These are phyloP conservation scores for Pentalonia nigronervosa DNA, from an alignment of 1,140 invertebrate genomes.

Conservation along the genomic window DNA sequence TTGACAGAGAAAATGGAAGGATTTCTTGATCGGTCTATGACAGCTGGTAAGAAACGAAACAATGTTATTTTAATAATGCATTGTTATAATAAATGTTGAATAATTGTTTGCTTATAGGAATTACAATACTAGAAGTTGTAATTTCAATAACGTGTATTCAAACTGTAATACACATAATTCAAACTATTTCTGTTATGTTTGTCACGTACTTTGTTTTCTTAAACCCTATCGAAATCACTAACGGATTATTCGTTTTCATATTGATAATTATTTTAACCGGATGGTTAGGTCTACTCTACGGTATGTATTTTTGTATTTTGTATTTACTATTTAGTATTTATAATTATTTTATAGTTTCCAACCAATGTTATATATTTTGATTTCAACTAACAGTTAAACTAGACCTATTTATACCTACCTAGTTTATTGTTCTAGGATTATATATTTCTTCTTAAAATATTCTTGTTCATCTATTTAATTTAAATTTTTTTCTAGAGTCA, in stretches of 20 bases:
- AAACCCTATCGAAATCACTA: conserved; percentile 36
- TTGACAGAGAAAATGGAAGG: conserved; percentile 62
- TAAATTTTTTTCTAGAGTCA: not conserved
- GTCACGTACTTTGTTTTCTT: conserved; percentile 24
- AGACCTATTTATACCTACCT: not conserved
- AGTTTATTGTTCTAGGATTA: not conserved
- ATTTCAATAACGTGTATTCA: conserved; percentile 44
- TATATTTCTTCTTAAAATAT: not conserved
- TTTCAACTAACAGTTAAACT: not conserved
- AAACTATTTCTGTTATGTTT: conserved; percentile 26
- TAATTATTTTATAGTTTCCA: not conserved
- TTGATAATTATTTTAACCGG: not conserved
- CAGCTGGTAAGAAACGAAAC: conserved; percentile 60
- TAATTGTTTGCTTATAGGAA: conserved; percentile 13
- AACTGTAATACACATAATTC: conserved; percentile 34
- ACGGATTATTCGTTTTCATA: not conserved
- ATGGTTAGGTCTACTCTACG: conserved; percentile 34
- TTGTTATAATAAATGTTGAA: not conserved
- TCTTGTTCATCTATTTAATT: not conserved
- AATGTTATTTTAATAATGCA: conserved; percentile 8
- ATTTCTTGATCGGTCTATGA: conserved; percentile 61
- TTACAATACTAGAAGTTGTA: conserved; percentile 35
- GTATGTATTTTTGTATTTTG: conserved; percentile 2
- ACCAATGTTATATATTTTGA: not conserved
- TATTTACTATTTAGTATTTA: not conserved